Base-by-base conservation (phyloP, 2,113 vertebrate species). In the Choloepus hoffmanni region DNA sequence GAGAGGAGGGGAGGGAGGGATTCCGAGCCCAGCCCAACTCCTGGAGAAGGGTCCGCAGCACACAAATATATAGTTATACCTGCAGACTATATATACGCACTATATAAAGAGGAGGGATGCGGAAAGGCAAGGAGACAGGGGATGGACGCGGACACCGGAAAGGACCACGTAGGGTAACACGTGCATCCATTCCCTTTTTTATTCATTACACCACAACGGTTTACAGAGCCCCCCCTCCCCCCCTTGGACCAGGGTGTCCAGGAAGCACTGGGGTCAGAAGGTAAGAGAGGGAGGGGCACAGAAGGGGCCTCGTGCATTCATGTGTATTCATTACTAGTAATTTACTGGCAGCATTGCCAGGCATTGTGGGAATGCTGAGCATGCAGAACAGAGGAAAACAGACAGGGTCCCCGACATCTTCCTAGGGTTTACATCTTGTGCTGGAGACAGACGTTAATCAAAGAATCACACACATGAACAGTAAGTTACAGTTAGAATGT, bases 1-100 rank as follows among this genome's bases (percentile, higher is more conserved):
- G 91, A 95, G 74, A 73, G 89, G 81, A 92, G 79, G 85, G 86
- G 58, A 81, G 94, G 89, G 95, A 89, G 89, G 94, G 96, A 94
- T 94, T 90, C 89, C 88, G 92, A 92, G 94, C 96, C 96, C 92
- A 68, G 91, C 87, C 72, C 94, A 40, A 76, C 92, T 97, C 95
- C 92, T 90, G 96, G 93, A 94, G 96, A 95, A 88, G 92, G 92
- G 73, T 92, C 62, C 82, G 2, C 36, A 53, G 79, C 77, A 70
- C 92, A 81, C 12, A 73, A 72, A 90, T 62, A 87, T 85, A 94
- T 74, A 92, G 89, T 96, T 82, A 78, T 55, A 92, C 26, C 87
- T 70, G 19, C 85, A 79, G 68, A 93, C 86, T 94, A 78, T 89
- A 60, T 85, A 70, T 40, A 86, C 36, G 93, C 92, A 76, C 91